Evolutionary conservation across 2,888 invertebrate genomes (phyloP), one percentile per base, ranked within the genome.

Genomic region (Oasisia sp.): DNA sequence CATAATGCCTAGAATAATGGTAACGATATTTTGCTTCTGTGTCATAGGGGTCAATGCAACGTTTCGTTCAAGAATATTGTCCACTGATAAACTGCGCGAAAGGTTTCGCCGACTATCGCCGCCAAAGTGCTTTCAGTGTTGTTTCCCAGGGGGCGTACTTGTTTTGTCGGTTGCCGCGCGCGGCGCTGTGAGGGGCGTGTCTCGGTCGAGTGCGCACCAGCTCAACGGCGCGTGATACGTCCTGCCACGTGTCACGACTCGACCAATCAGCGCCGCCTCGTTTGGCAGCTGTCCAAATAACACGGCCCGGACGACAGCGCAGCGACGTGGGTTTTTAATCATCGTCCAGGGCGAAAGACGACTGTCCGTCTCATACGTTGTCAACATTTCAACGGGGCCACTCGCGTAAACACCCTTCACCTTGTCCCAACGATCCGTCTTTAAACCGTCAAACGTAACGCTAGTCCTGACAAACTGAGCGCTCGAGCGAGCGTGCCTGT

Each of bases 381-480:
- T 74, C 74, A 74, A 74, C 74, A 74, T 74, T 74, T 74, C 74
- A 74, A n/a, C 74, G 74, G n/a, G 27, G 74, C 27, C 27, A 74
- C 27, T 74, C 74, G 74, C 74, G 74, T 74, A 74, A 74, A 74
- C 74, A 74, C 74, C 74, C 74, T 74, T 74, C 74, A 74, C 74
- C 74, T 74, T 27, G 74, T 74, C 74, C 74, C 74, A n/a, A 74
- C 74, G 74, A 74, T 74, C 74, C 74, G 74, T 74, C 74, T 74
- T 74, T 74, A 74, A 74, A 74, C 74, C 74, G 74, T 74, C 74
- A 74, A 74, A 74, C 74, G 74, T 27, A 74, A 74, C n/a, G 74
- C 74, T 74, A 74, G 74, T 19, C 74, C 74, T n/a, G 74, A 74
- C 74, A 74, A 74, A 74, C 74, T 27, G 74, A 74, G 74, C 27